Evolutionary conservation across 2,888 invertebrate species (phyloP), one percentile per base, ranked within the genome.

Genomic region (Operophtera brumata): DNA sequence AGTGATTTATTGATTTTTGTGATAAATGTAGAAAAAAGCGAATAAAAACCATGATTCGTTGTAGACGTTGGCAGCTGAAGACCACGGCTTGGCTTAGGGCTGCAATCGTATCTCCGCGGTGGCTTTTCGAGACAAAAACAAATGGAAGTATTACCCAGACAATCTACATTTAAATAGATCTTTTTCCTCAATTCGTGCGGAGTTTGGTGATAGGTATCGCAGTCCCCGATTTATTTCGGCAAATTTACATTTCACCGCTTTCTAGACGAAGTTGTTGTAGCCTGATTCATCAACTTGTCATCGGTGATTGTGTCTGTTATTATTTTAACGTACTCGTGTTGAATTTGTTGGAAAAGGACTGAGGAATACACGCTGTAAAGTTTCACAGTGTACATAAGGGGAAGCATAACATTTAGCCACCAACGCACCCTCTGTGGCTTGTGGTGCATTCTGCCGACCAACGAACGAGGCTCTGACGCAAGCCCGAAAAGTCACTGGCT

Each of bases 151-250:
- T 88, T 88, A 86, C 86, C 74, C 78, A 80, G 82, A 86, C 87
- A 88, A 88, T 88, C 87, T 89, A 82, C 89, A 89, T 88, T 89
- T 88, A 88, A 89, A 89, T 89, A 81, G 86, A 87, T 86, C 85
- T 86, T 86, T 86, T 86, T 84, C 86, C 86, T 86, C 86, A 87
- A 86, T 85, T 83, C 86, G 81, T 83, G 82, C 76, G 78, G 81
- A 82, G 84, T 82, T 85, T 73, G 82, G 84, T 82, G 88, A 89
- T 88, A 87, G 88, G 84, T 88, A 88, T 89, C 85, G 75, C 77
- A 66, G 77, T 73, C 76, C 73, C 75, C 80, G 84, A 88, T 88
- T 89, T 89, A 87, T 89, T 87, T 83, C 65, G 73, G 67, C 61
- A 77, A 81, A 85, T 87, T 86, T 86, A 80, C 85, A 84, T 87